phyloP scores from a whole-genome alignment of 2,113 vertebrate species.

The Scortum barcoo region DNA sequence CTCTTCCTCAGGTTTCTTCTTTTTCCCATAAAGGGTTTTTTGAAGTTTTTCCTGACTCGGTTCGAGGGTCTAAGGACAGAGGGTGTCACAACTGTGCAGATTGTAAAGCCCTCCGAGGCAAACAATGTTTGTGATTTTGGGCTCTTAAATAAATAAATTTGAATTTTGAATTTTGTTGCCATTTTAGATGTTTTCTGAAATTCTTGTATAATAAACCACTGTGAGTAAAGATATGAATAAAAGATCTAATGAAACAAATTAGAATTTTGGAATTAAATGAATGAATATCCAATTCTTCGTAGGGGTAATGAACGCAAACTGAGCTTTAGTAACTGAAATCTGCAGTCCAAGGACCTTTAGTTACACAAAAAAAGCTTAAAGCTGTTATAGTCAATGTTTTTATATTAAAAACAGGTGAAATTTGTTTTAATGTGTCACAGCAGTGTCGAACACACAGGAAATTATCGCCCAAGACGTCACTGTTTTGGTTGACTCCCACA shows the following conservation, averaged over 20 bases:
- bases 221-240: conserved; percentile 9
- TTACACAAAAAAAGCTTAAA: background rate
- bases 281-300: conserved; percentile 5
- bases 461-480: background rate
- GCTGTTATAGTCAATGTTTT: background rate
- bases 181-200: background rate
- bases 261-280: background rate
- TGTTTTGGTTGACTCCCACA: background rate
- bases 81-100: too few relatives aligned
- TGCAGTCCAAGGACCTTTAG: background rate
- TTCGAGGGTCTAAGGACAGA: too few relatives aligned
- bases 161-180: background rate
- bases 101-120: too few relatives aligned
- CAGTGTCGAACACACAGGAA: background rate
- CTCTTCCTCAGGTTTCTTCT: too few relatives aligned
- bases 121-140: too few relatives aligned
- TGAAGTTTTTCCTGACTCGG: too few relatives aligned
- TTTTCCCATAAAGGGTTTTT: too few relatives aligned
- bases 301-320: background rate
- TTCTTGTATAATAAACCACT: conserved; percentile 12
- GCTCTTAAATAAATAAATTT: too few relatives aligned
- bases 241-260: conserved; percentile 4
- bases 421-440: background rate
- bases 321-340: background rate
- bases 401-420: too few relatives aligned